These are phyloP conservation scores for Acronicta alni DNA, from an alignment of 2,888 invertebrate species.

Conservation along the genomic window DNA sequence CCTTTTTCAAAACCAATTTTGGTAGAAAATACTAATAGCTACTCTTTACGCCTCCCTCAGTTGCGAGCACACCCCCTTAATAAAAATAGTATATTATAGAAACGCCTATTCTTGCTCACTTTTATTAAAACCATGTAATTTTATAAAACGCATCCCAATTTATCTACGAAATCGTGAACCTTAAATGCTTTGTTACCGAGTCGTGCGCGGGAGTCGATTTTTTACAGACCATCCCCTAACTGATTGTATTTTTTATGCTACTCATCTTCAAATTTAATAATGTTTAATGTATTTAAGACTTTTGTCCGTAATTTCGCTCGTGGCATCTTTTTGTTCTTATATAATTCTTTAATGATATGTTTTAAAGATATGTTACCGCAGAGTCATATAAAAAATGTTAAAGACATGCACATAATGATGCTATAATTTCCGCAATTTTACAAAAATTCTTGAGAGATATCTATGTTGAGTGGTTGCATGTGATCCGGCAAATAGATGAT, in stretches of 20 bases:
- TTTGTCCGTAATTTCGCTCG: constrained; percentile 39
- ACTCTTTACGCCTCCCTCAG: constrained; percentile 67
- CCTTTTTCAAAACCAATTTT: constrained; percentile 26
- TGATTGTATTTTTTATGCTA: constrained; percentile 51
- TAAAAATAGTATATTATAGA: constrained; percentile 71
- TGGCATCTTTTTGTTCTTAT: constrained; percentile 30
- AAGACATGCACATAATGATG: neutral
- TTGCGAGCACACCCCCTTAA: constrained; percentile 73
- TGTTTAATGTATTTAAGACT: constrained; percentile 30
- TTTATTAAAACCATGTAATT: constrained; percentile 80
- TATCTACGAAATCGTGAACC: constrained; percentile 71
- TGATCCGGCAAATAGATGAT: neutral
- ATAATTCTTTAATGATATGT: constrained; percentile 39
- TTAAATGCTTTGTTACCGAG: constrained; percentile 46
- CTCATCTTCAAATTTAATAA: constrained; percentile 44
- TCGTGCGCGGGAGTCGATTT: constrained; percentile 56
- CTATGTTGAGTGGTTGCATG: neutral
- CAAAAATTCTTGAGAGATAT: neutral
- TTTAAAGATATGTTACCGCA: constrained; percentile 1
- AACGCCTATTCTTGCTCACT: constrained; percentile 77
- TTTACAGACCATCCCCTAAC: constrained; percentile 50
- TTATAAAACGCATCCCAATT: constrained; percentile 78
- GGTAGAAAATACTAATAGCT: constrained; percentile 64
- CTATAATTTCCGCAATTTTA: constrained; percentile 2
- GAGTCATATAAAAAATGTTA: neutral